Percentiles rank a stretch among this genome's conserved stretches.
phyloP scores from a whole-genome alignment of 2,888 invertebrate species.

The Liodrosophila aerea region DNA sequence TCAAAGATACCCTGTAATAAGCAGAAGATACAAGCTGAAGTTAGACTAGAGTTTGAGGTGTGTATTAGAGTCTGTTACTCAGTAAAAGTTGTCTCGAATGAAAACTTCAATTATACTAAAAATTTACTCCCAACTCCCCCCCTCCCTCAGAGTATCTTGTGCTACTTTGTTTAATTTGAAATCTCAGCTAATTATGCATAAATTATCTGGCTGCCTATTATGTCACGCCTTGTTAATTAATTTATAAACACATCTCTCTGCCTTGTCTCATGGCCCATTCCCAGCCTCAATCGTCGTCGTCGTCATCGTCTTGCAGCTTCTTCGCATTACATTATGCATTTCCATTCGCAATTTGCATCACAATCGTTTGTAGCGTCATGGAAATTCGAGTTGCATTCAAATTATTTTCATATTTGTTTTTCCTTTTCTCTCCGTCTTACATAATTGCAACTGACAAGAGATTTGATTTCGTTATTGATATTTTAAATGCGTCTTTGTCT shows the following conservation, averaged over 20 bases:
- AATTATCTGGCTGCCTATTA: conserved; percentile 51
- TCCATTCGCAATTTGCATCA: conserved; percentile 56
- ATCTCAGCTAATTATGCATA: conserved; percentile 54
- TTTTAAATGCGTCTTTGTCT: conserved; percentile 6
- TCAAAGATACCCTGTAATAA: neutral
- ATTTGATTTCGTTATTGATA: conserved; percentile 25
- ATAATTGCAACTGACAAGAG: conserved; percentile 28
- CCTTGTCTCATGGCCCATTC: conserved; percentile 27
- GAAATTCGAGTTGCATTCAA: conserved; percentile 48
- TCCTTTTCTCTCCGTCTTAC: conserved; percentile 37
- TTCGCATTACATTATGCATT: conserved; percentile 33
- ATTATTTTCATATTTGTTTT: conserved; percentile 48
- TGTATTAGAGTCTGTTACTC: too few relatives aligned
- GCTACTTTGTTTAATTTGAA: conserved; percentile 29
- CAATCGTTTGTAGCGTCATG: conserved; percentile 56
- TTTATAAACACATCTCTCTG: conserved; percentile 41
- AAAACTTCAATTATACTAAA: too few relatives aligned
- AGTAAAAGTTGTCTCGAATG: too few relatives aligned
- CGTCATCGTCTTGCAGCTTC: conserved; percentile 27
- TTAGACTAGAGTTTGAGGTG: too few relatives aligned
- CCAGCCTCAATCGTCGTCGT: conserved; percentile 21
- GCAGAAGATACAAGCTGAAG: too few relatives aligned
- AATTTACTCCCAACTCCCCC: neutral
- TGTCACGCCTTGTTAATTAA: conserved; percentile 74
- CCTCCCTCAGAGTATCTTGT: conserved; percentile 1